A percentile compares a stretch with the other conserved stretches of the same genome.
phyloP scores from a whole-genome alignment of 1,140 invertebrate species.

The Apis florea region DNA sequence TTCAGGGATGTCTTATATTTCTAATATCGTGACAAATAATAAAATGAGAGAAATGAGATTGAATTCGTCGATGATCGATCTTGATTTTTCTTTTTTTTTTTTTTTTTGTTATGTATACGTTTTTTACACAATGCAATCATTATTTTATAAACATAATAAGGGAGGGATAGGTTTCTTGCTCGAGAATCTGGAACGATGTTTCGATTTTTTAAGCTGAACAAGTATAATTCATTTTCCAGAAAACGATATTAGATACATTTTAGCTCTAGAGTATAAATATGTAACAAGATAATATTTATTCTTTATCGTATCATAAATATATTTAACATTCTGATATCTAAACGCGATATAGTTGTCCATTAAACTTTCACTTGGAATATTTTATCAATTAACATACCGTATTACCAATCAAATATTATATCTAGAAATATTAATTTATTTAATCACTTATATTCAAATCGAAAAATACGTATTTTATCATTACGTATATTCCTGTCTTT shows the following conservation, averaged over 20 bases:
- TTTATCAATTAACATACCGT: background rate
- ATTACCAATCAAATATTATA: background rate
- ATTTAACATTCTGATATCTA: background rate
- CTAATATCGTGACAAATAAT: no score
- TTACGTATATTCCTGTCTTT: background rate
- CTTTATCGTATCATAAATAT: background rate
- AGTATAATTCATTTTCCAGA: no score
- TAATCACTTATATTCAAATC: background rate
- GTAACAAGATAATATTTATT: background rate
- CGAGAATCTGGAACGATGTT: background rate
- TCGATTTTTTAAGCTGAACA: no score
- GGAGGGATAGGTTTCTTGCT: background rate
- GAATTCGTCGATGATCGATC: no score
- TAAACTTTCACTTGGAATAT: constrained; percentile 16
- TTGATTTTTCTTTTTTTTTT: no score
- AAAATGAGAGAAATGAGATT: no score
- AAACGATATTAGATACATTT: no score
- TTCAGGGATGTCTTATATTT: background rate
- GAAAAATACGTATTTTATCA: background rate
- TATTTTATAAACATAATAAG: background rate
- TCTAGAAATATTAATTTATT: background rate
- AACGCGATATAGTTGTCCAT: background rate
- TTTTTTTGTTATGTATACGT: no score
- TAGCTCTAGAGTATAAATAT: no score
- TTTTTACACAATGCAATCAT: no score